phyloP scores from a whole-genome alignment of 2,113 vertebrate species.

The Colaptes auratus region DNA sequence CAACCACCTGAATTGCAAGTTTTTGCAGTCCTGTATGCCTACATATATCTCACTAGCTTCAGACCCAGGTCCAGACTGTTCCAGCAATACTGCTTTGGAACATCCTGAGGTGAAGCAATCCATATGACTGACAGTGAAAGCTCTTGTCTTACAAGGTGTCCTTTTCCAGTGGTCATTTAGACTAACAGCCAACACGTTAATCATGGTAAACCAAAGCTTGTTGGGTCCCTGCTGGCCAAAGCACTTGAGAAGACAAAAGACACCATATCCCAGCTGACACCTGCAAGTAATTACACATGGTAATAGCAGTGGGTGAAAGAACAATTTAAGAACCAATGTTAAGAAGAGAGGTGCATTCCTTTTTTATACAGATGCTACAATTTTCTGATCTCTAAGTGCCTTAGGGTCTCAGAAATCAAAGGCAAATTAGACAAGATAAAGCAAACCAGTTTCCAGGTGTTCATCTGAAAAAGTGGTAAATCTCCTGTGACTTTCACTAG shows the following conservation, averaged over 20 bases:
- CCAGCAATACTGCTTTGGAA: not conserved
- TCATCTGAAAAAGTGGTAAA: not conserved
- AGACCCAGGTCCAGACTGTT: not conserved
- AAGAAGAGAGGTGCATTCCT: not conserved
- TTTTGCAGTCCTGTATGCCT: not conserved
- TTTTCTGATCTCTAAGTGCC: constrained; percentile 23
- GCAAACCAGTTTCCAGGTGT: constrained; percentile 16
- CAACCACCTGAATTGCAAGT: not conserved
- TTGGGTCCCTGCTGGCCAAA: constrained; percentile 24
- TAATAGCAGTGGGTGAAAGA: not conserved
- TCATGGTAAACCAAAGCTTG: constrained; percentile 4
- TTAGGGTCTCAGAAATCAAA: constrained; percentile 43
- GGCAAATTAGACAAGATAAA: constrained; percentile 23
- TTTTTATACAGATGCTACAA: not conserved
- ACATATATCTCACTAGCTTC: not conserved
- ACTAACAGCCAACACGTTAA: constrained; percentile 15
- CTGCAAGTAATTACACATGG: constrained; percentile 34
- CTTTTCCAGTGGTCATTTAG: constrained; percentile 43
- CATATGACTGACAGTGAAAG: not conserved
- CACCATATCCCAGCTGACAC: constrained; percentile 21
- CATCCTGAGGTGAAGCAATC: not conserved
- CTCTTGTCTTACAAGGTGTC: constrained; percentile 1
- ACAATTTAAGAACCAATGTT: not conserved
- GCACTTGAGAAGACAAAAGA: constrained; percentile 36
- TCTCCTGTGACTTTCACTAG: not conserved